Evolutionary conservation across 2,888 invertebrate species (phyloP), one percentile per base, ranked within the genome.

Genomic region (Phortica magna): DNA sequence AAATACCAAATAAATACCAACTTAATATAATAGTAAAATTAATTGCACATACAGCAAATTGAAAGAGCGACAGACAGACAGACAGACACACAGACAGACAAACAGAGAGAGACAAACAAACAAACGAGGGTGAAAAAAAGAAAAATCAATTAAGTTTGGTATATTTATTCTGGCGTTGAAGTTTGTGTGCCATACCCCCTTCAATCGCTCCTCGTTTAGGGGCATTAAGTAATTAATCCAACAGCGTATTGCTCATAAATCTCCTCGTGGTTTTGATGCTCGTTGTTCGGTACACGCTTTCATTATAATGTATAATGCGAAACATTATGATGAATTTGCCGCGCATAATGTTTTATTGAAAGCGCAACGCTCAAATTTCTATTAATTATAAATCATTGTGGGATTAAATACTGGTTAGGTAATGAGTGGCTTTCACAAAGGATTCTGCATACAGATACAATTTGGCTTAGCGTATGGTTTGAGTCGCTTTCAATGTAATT

Each of bases 11-110:
- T 64, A 80, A 77, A 80, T 68, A 53, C 71, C 77, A 74, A 77
- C 75, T 73, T 74, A 75, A 75, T 67, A 75, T 77, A 74, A 74
- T 78, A 78, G 81, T 77, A 81, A 77, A 80, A 71, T 71, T 71
- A 71, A 71, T 71, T 71, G 70, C 70, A 55, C 70, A 53, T 39
- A 67, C 17, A 42, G 67, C 42, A 67, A 67, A 48, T 48, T 48
- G 48, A 48, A 48, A 48, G 48, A 14, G 5, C 3, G 48, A 48
- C 48, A 48, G 2, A 14, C 48, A 9, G 14, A 2, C 48, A 48
- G 14, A 48, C 9, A 48, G 1, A 48, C 0, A 48, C 3, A 48
- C 9, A 48, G 48, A 48, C 5, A 48, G 48, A 43, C 6, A 43
- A 43, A 43, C n/a, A 64, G 12, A 48, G 14, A 48, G 14, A 48